Evolutionary conservation across 2,888 invertebrate species (phyloP).

Genomic region (Apamea monoglypha): DNA sequence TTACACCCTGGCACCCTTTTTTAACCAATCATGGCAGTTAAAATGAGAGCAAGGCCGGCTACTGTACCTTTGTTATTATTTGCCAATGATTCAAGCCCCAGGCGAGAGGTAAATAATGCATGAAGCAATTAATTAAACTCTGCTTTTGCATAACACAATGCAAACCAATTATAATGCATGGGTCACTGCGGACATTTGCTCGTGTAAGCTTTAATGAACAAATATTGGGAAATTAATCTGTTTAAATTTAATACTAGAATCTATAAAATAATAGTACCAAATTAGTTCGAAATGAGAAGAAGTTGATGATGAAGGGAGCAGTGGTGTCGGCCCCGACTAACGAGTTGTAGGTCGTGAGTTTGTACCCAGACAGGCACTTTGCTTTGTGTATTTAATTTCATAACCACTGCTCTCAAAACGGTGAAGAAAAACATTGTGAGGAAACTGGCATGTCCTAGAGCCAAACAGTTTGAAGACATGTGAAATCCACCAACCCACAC

Average conservation of each 20-base stretch:
- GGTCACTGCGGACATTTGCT: conserved; percentile 24
- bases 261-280: neutral
- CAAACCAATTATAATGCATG: conserved; percentile 11
- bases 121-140: conserved; percentile 35
- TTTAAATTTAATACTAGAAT: neutral
- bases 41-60: neutral
- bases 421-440: neutral
- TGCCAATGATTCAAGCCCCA: conserved; percentile 8
- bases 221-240: conserved; percentile 15
- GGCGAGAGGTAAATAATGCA: conserved; percentile 36
- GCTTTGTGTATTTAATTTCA: neutral
- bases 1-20: neutral
- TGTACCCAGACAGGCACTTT: neutral
- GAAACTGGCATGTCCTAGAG: neutral
- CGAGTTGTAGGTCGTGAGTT: neutral
- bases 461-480: neutral
- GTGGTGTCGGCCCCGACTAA: no score
- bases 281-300: neutral
- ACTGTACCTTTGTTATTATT: conserved; percentile 6
- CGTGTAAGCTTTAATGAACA: conserved; percentile 2
- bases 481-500: neutral
- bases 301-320: no score
- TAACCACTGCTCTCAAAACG: neutral
- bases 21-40: neutral
- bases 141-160: conserved; percentile 13